These are phyloP conservation scores for Psettodes erumei DNA, from an alignment of 2,113 vertebrate species.

Conservation along the genomic window DNA sequence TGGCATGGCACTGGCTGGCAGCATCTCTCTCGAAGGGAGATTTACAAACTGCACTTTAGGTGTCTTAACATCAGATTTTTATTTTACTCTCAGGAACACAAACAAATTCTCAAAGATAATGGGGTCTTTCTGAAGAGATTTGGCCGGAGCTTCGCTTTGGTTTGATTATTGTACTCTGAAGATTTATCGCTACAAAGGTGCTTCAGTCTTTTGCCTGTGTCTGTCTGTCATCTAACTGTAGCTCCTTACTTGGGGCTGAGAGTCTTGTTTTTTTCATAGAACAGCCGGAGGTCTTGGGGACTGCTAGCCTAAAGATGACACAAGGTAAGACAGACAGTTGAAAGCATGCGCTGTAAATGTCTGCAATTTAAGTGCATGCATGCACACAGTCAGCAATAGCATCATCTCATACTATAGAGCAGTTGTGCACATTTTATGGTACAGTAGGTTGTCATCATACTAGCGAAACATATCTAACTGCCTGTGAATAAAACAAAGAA, in stretches of 20 bases:
- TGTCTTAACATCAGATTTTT: not conserved
- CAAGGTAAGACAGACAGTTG: not conserved
- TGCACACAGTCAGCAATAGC: not conserved
- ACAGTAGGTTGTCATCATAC: not conserved
- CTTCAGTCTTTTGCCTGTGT: not conserved
- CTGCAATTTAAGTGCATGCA: not conserved
- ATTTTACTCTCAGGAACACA: not conserved
- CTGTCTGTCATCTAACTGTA: not conserved
- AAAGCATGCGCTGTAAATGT: not conserved
- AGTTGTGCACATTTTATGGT: not conserved
- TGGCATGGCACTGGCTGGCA: not conserved
- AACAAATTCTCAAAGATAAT: not conserved
- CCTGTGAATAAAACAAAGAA: not conserved
- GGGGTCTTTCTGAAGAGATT: not conserved
- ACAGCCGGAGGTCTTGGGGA: conserved; percentile 96
- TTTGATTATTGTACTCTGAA: not conserved
- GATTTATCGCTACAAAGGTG: not conserved
- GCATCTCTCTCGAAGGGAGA: not conserved
- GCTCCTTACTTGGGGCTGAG: conserved; percentile 92
- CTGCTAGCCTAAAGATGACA: conserved; percentile 90
- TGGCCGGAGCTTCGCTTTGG: not conserved
- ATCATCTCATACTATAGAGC: not conserved
- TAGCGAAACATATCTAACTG: not conserved
- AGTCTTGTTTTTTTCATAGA: conserved; percentile 98
- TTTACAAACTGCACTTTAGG: not conserved